These are phyloP conservation scores for Lysandra bellargus DNA, from an alignment of 2,888 invertebrate genomes.

Conservation along the genomic window DNA sequence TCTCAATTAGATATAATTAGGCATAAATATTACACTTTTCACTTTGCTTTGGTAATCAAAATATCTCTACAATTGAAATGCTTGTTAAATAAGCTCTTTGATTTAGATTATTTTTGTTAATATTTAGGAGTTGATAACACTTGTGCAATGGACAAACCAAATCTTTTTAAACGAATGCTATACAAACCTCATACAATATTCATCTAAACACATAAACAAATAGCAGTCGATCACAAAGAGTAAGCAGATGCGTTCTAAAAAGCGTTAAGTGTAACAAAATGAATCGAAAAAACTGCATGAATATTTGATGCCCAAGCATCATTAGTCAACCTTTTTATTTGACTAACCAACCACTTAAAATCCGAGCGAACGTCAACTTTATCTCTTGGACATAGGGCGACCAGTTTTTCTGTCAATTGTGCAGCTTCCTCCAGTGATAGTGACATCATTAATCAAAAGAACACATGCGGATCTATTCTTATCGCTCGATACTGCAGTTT, in stretches of 20 bases:
- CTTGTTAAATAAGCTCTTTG: too few species aligned
- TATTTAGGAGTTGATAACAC: too few species aligned
- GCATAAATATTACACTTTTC: too few species aligned
- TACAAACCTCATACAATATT: slow-evolving; percentile 1
- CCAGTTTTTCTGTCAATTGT: slow-evolving; percentile 64
- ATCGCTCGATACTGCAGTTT: slow-evolving; percentile 65
- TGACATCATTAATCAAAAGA: slow-evolving; percentile 75
- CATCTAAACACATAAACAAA: slow-evolving; percentile 38
- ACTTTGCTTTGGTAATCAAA: too few species aligned
- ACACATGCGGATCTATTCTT: slow-evolving; percentile 68
- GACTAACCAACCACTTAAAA: slow-evolving; percentile 30
- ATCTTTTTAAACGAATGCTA: neutral
- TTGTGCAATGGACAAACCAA: neutral
- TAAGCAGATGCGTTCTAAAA: slow-evolving; percentile 74
- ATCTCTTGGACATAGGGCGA: slow-evolving; percentile 41
- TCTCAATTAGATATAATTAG: too few species aligned
- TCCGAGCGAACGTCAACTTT: slow-evolving; percentile 46
- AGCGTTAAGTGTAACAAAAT: slow-evolving; percentile 78
- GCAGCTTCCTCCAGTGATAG: slow-evolving; percentile 60
- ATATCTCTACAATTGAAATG: too few species aligned
- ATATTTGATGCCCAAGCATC: slow-evolving; percentile 78
- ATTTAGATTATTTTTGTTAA: too few species aligned
- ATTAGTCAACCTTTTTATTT: slow-evolving; percentile 77
- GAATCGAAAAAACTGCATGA: slow-evolving; percentile 70
- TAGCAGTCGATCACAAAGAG: slow-evolving; percentile 50